phyloP scores from a whole-genome alignment of 2,113 vertebrate genomes.

The Nothocercus julius region DNA sequence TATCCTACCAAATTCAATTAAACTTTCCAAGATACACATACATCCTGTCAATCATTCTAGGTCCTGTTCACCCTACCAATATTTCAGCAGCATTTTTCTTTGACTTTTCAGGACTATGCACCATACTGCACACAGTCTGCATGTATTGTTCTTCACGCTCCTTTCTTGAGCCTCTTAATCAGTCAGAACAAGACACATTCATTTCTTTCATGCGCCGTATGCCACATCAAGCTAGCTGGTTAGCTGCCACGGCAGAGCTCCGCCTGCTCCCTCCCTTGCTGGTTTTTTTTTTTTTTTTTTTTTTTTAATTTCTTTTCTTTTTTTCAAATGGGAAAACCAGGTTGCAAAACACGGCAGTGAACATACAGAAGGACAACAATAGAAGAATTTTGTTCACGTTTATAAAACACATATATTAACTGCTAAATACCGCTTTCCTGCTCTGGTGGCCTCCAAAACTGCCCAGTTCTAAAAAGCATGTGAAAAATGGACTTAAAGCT shows the following conservation, averaged over 20 bases:
- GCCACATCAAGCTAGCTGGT: background rate
- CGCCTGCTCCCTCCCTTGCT: background rate
- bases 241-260: background rate
- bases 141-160: slow-evolving; percentile 24
- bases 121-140: slow-evolving; percentile 39
- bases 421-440: background rate
- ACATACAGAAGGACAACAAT: background rate
- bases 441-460: background rate
- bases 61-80: slow-evolving; percentile 37
- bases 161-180: slow-evolving; percentile 38
- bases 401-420: background rate
- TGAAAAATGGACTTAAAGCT: background rate
- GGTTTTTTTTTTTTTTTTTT: background rate
- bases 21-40: slow-evolving; percentile 55
- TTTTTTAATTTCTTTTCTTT: background rate
- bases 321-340: background rate
- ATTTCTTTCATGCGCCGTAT: background rate
- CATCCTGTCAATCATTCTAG: slow-evolving; percentile 24
- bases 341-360: background rate
- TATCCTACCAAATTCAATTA: slow-evolving; percentile 63
- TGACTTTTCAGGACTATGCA: slow-evolving; percentile 19
- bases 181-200: slow-evolving; percentile 24
- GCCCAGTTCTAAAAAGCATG: background rate
- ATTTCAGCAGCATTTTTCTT: slow-evolving; percentile 61
- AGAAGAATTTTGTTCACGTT: background rate